A percentile compares a stretch with the other conserved stretches of the same genome.
Conservation (phyloP, 2,797 vertebrate species). For the Sylvilagus floridanus region DNA sequence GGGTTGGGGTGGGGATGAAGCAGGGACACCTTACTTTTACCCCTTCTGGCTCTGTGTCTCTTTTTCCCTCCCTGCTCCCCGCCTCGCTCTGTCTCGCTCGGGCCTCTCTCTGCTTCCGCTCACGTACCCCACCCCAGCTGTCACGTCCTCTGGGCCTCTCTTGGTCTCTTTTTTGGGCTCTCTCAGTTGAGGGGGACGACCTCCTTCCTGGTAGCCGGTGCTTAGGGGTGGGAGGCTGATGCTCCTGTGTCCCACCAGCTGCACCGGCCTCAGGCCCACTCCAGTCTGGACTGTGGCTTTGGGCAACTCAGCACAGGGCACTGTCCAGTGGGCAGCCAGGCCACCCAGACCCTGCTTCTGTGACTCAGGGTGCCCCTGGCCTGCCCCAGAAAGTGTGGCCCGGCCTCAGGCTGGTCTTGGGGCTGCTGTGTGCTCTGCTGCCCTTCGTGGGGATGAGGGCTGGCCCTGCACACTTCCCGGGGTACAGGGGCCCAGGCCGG, state of each 20-base stretch:
- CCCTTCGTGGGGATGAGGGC: no score
- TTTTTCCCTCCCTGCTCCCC: neutral
- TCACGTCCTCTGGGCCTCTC: neutral
- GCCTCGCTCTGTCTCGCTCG: neutral
- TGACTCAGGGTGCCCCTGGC: no score
- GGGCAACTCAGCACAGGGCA: neutral
- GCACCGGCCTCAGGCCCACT: neutral
- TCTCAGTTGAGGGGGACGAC: neutral
- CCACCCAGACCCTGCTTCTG: no score
- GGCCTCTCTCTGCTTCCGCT: neutral
- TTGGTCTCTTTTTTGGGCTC: neutral
- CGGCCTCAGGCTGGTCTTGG: fast-evolving
- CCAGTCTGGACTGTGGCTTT: neutral
- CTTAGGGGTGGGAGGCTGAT: neutral
- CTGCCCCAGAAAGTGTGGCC: neutral
- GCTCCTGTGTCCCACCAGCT: neutral
- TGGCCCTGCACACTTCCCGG: fast-evolving
- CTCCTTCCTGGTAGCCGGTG: fast-evolving
- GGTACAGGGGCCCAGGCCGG: neutral
- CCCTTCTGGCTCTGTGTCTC: neutral
- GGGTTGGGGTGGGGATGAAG: neutral
- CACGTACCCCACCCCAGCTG: neutral
- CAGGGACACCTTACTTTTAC: neutral
- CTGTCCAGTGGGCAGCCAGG: neutral
- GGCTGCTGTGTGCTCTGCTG: neutral